Percentiles rank a stretch among this genome's conserved stretches.
Evolutionary conservation across 30 jellyfish, hydroid and myxozoan genomes (phyloP).

Genomic region (Nemopilema nomurai): DNA sequence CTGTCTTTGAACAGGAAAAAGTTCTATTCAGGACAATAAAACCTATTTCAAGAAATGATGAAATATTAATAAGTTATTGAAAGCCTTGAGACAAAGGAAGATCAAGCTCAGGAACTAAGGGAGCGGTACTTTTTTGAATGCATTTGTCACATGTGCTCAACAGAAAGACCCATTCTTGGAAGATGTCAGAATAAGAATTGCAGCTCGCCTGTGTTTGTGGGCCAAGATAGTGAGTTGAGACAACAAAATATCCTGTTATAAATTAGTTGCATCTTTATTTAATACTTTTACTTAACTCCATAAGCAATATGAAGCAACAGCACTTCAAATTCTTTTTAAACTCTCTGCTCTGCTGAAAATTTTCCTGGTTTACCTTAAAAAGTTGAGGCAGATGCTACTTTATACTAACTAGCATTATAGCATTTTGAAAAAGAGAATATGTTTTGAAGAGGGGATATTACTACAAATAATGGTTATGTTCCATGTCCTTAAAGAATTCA

Average conservation of each 20-base stretch:
- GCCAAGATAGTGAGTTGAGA: neutral
- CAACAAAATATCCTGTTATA: neutral
- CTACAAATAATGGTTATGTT: no score
- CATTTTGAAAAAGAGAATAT: no score
- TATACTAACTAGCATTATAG: no score
- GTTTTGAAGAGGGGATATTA: no score
- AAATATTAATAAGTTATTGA: slow-evolving; percentile 73
- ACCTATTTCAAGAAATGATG: slow-evolving; percentile 63
- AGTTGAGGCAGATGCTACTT: no score
- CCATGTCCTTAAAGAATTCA: no score
- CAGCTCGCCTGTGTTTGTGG: neutral
- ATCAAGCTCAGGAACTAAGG: slow-evolving; percentile 50
- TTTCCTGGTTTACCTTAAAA: no score
- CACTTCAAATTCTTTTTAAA: no score
- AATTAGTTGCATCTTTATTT: neutral
- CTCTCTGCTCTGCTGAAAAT: no score
- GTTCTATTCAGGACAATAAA: slow-evolving; percentile 60
- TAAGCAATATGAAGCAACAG: no score
- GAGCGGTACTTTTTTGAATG: slow-evolving; percentile 84
- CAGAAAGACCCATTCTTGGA: slow-evolving; percentile 1
- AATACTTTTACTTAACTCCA: no score
- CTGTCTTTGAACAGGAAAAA: slow-evolving; percentile 60
- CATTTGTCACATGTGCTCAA: slow-evolving; percentile 63
- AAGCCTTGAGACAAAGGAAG: slow-evolving; percentile 47
- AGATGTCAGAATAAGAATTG: slow-evolving; percentile 27